Percentiles rank a stretch among this genome's conserved stretches.
Conservation (phyloP, 2,888 invertebrate species). For the Xanthia icteritia region DNA sequence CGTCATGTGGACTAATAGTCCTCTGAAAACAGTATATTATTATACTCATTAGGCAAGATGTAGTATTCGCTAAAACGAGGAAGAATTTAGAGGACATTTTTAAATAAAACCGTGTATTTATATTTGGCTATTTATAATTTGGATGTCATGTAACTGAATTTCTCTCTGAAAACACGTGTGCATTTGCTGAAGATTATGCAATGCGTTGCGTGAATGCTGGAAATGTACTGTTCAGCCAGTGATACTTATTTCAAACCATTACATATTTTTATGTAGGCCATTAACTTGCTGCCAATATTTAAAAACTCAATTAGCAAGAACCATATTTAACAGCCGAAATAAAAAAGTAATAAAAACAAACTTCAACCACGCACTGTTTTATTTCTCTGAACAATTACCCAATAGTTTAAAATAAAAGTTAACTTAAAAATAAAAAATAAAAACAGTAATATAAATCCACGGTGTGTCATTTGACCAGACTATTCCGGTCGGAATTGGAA, state of each 20-base stretch:
- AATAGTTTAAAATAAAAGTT: conserved; percentile 39
- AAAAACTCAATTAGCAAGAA: background rate
- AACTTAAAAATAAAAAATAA: conserved; percentile 50
- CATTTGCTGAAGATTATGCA: conserved; percentile 44
- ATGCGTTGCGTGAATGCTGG: conserved; percentile 23
- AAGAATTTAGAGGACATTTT: conserved; percentile 71
- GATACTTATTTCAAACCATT: background rate
- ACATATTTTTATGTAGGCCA: background rate
- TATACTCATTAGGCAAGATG: conserved; percentile 68
- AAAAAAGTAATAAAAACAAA: conserved; percentile 21
- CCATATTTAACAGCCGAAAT: background rate
- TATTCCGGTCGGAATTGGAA: conserved; percentile 80
- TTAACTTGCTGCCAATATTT: background rate
- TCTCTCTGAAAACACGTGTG: conserved; percentile 35
- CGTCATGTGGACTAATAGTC: conserved; percentile 74
- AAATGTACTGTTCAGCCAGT: background rate
- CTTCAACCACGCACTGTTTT: background rate
- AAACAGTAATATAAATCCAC: conserved; percentile 63
- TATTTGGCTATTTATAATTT: conserved; percentile 62
- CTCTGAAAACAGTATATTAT: conserved; percentile 71
- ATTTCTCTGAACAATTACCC: conserved; percentile 10
- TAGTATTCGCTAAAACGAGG: conserved; percentile 67
- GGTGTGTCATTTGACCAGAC: conserved; percentile 72
- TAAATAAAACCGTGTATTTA: conserved; percentile 70
- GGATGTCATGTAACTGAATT: conserved; percentile 50